Evolutionary conservation across 2,113 vertebrate species (phyloP).

Genomic region (Orthonyx spaldingii): DNA sequence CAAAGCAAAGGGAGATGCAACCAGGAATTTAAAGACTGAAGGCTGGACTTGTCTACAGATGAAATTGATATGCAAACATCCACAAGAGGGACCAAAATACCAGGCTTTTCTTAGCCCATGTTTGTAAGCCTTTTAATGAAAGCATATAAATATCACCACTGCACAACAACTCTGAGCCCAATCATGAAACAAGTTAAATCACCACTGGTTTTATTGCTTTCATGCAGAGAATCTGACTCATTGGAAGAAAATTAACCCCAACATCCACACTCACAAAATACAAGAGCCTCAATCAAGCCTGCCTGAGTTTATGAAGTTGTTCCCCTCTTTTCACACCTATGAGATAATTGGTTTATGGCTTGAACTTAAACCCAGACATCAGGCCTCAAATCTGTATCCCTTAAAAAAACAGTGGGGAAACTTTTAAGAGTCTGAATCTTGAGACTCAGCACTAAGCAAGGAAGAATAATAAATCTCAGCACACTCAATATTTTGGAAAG

Average conservation of each 20-base stretch:
- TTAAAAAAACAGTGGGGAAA: background rate
- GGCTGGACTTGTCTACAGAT: background rate
- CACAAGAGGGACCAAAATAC: background rate
- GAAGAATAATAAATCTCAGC: conserved; percentile 38
- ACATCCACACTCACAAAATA: background rate
- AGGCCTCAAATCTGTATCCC: background rate
- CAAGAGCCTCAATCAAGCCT: background rate
- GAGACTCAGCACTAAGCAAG: background rate
- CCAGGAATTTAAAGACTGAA: background rate
- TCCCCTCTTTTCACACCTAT: background rate
- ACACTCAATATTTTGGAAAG: conserved; percentile 5
- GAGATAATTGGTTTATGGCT: background rate
- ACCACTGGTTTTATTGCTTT: background rate
- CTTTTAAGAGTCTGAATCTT: background rate
- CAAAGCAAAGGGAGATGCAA: background rate
- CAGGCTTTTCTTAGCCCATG: background rate
- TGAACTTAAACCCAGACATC: background rate
- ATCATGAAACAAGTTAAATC: background rate
- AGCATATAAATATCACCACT: background rate
- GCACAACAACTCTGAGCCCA: background rate
- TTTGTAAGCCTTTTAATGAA: background rate
- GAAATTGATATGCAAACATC: background rate
- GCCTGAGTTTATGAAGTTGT: background rate
- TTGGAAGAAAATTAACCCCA: background rate
- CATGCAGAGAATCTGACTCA: background rate